phyloP scores from a whole-genome alignment of 2,797 vertebrate genomes.

The Pogoniulus pusillus region DNA sequence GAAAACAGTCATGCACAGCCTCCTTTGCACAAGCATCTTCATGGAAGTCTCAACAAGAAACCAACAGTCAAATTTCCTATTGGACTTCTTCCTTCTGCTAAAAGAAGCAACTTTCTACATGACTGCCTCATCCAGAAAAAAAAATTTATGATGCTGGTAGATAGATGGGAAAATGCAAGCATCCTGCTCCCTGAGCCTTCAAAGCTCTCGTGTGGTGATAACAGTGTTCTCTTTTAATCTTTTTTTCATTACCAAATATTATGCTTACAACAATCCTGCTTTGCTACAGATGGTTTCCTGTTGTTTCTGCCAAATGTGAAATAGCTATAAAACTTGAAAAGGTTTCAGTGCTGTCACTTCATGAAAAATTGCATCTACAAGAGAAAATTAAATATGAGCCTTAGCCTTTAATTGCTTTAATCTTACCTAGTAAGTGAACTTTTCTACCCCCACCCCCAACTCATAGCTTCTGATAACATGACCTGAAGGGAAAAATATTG shows the following conservation, averaged over 20 bases:
- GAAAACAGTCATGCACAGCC: neutral
- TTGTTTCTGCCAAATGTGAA: slow-evolving; percentile 71
- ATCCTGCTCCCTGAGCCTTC: slow-evolving; percentile 49
- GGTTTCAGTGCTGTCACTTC: slow-evolving; percentile 54
- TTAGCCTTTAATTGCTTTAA: slow-evolving; percentile 75
- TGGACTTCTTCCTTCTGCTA: slow-evolving; percentile 4
- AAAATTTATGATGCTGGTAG: slow-evolving; percentile 9
- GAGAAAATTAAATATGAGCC: slow-evolving; percentile 63
- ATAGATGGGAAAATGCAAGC: slow-evolving; percentile 11
- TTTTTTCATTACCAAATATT: slow-evolving; percentile 63
- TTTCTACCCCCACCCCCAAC: slow-evolving; percentile 35
- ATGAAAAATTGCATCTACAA: slow-evolving; percentile 59
- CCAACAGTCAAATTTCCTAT: neutral
- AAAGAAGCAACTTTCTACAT: neutral
- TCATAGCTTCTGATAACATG: slow-evolving; percentile 68
- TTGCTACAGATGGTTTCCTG: slow-evolving; percentile 74
- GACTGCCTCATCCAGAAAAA: slow-evolving; percentile 11
- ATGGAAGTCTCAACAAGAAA: neutral
- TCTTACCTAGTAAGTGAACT: slow-evolving; percentile 64
- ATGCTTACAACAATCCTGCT: slow-evolving; percentile 55
- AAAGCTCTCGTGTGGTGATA: slow-evolving; percentile 55
- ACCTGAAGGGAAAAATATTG: slow-evolving; percentile 40
- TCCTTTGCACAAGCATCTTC: neutral
- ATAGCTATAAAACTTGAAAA: slow-evolving; percentile 76
- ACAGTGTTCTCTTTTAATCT: slow-evolving; percentile 70